phyloP scores from a whole-genome alignment of 2,888 invertebrate genomes.

The Tortrix viridana region DNA sequence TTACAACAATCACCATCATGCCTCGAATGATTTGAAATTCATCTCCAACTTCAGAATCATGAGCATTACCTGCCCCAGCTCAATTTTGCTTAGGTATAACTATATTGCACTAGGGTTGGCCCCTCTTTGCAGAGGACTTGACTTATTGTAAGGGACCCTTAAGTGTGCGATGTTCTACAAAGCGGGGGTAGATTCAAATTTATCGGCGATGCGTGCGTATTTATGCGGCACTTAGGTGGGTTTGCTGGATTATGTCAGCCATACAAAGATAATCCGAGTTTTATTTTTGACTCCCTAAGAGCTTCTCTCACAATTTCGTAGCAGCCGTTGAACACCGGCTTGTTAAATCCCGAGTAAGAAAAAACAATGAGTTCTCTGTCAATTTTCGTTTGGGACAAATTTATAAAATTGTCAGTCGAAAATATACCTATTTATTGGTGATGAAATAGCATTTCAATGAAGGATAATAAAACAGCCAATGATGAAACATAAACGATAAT shows the following conservation, averaged over 20 bases:
- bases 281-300: too few relatives aligned
- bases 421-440: too few relatives aligned
- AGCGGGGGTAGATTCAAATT: slow-evolving; percentile 67
- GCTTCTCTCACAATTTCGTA: too few relatives aligned
- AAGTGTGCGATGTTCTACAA: slow-evolving; percentile 55
- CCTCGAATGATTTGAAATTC: neutral
- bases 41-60: neutral
- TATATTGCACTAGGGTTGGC: slow-evolving; percentile 33
- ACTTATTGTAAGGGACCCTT: slow-evolving; percentile 63
- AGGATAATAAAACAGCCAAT: too few relatives aligned
- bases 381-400: too few relatives aligned
- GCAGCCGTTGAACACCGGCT: too few relatives aligned
- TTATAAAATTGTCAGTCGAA: too few relatives aligned
- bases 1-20: neutral
- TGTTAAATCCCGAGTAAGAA: too few relatives aligned
- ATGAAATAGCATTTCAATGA: too few relatives aligned
- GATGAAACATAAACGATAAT: too few relatives aligned
- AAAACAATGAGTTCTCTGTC: too few relatives aligned
- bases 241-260: slow-evolving; percentile 41
- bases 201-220: slow-evolving; percentile 64
- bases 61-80: slow-evolving; percentile 6
- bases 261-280: slow-evolving; percentile 4
- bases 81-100: slow-evolving; percentile 14
- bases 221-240: slow-evolving; percentile 61
- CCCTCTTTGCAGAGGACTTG: slow-evolving; percentile 65